Evolutionary conservation across 2,888 invertebrate genomes (phyloP).

Genomic region (Napeogenes inachia): DNA sequence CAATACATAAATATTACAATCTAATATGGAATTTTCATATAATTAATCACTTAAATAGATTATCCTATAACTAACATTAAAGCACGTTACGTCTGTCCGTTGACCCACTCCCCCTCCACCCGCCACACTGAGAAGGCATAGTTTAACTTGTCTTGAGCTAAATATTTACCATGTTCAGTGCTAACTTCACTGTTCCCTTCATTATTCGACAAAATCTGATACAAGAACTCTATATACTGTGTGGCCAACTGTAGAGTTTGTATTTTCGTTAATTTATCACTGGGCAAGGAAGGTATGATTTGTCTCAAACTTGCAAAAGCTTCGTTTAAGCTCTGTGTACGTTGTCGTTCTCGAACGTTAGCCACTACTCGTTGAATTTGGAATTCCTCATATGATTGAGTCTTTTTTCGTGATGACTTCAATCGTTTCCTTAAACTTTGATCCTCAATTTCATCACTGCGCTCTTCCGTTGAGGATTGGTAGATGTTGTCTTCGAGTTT

Average conservation of each 20-base stretch:
- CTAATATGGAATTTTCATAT: too few species aligned
- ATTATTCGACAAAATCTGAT: slow-evolving; percentile 85
- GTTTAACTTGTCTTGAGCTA: slow-evolving; percentile 93
- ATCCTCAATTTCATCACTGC: slow-evolving; percentile 64
- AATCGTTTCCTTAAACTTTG: slow-evolving; percentile 58
- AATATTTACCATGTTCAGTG: slow-evolving; percentile 82
- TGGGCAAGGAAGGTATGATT: slow-evolving; percentile 98
- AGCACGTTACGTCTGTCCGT: slow-evolving; percentile 67
- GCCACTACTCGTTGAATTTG: slow-evolving; percentile 94
- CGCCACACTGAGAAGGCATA: slow-evolving; percentile 98
- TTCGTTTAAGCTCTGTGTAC: slow-evolving; percentile 96
- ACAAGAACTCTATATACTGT: slow-evolving; percentile 96
- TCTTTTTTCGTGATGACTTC: slow-evolving; percentile 78
- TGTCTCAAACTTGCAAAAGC: slow-evolving; percentile 95
- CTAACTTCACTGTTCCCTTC: slow-evolving; percentile 61
- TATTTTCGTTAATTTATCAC: slow-evolving; percentile 98
- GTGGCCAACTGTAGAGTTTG: slow-evolving; percentile 97
- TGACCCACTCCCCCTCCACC: slow-evolving; percentile 96
- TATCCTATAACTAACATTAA: not conserved
- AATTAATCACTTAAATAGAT: too few species aligned
- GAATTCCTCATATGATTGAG: slow-evolving; percentile 85
- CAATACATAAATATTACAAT: too few species aligned
- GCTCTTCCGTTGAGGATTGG: slow-evolving; percentile 49
- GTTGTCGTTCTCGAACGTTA: slow-evolving; percentile 95
- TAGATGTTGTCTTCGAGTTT: slow-evolving; percentile 44